A percentile compares a stretch with the other conserved stretches of the same genome.
Conservation (phyloP, 2,888 invertebrate genomes). For the Pelosia muscerda region DNA sequence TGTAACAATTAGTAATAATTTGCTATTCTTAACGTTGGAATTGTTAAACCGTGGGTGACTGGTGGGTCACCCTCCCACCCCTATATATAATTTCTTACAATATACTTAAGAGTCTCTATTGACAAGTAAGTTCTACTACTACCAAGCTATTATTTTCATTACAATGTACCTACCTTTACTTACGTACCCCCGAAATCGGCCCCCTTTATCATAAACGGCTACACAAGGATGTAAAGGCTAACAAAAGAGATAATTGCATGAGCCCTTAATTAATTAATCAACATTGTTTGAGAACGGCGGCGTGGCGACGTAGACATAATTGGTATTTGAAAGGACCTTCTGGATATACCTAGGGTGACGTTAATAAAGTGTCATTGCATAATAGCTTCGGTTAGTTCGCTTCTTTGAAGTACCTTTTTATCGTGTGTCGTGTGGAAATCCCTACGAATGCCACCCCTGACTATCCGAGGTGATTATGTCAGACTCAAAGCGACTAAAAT, state of each 20-base stretch:
- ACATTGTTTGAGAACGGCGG: slow-evolving; percentile 68
- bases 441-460: no score
- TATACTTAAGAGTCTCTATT: not conserved
- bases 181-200: slow-evolving; percentile 24
- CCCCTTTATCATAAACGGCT: slow-evolving; percentile 35
- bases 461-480: no score
- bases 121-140: not conserved
- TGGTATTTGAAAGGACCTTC: slow-evolving; percentile 84
- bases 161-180: slow-evolving; percentile 6
- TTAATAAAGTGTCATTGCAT: slow-evolving; percentile 31
- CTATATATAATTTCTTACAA: no score
- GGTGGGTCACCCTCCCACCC: no score
- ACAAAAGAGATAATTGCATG: slow-evolving; percentile 79
- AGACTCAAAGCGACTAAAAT: no score
- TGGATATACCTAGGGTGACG: slow-evolving; percentile 58
- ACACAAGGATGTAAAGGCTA: slow-evolving; percentile 48
- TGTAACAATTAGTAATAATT: no score
- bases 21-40: no score
- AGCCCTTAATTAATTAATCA: slow-evolving; percentile 85
- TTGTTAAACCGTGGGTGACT: no score
- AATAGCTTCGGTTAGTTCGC: slow-evolving; percentile 14
- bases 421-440: no score
- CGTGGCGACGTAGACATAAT: slow-evolving; percentile 66
- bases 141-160: not conserved
- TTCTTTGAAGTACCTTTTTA: not conserved